These are phyloP conservation scores for Agrotis exclamationis DNA, from an alignment of 2,888 invertebrate species.

Conservation along the genomic window DNA sequence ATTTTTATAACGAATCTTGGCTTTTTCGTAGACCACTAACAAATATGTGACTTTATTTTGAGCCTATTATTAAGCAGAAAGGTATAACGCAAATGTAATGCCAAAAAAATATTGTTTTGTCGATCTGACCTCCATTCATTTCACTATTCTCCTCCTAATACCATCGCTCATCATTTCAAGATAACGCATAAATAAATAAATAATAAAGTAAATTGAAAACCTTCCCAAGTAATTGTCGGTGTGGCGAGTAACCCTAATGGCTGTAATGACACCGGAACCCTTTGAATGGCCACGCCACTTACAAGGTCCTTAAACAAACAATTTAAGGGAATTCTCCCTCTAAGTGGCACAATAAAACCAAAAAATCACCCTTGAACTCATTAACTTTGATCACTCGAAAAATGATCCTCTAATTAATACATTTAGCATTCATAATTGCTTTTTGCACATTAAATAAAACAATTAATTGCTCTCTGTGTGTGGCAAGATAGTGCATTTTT, in stretches of 20 bases:
- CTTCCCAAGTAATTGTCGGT: slow-evolving; percentile 79
- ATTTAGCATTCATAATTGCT: slow-evolving; percentile 38
- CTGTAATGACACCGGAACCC: slow-evolving; percentile 87
- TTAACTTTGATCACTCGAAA: slow-evolving; percentile 54
- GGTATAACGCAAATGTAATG: neutral
- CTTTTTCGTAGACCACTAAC: too few relatives aligned
- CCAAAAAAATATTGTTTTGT: neutral
- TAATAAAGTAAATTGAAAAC: slow-evolving; percentile 90
- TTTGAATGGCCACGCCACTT: slow-evolving; percentile 79
- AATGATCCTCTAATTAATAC: slow-evolving; percentile 43
- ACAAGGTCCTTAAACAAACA: slow-evolving; percentile 74
- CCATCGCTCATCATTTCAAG: slow-evolving; percentile 84
- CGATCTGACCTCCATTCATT: slow-evolving; percentile 67
- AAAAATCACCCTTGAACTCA: slow-evolving; percentile 47
- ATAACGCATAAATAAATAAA: slow-evolving; percentile 90
- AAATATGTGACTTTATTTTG: too few relatives aligned
- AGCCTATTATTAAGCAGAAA: too few relatives aligned
- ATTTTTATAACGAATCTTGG: too few relatives aligned
- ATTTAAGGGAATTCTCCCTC: slow-evolving; percentile 53
- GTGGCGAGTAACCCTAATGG: slow-evolving; percentile 76
- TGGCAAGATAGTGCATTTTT: slow-evolving; percentile 48
- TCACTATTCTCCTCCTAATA: slow-evolving; percentile 67
- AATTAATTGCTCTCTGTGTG: slow-evolving; percentile 44
- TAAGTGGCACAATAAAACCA: slow-evolving; percentile 66
- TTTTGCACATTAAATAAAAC: slow-evolving; percentile 31